These are phyloP conservation scores for Lycopodina hypogea DNA, from an alignment of 37 sponge, comb jelly and placozoan species.

Conservation along the genomic window DNA sequence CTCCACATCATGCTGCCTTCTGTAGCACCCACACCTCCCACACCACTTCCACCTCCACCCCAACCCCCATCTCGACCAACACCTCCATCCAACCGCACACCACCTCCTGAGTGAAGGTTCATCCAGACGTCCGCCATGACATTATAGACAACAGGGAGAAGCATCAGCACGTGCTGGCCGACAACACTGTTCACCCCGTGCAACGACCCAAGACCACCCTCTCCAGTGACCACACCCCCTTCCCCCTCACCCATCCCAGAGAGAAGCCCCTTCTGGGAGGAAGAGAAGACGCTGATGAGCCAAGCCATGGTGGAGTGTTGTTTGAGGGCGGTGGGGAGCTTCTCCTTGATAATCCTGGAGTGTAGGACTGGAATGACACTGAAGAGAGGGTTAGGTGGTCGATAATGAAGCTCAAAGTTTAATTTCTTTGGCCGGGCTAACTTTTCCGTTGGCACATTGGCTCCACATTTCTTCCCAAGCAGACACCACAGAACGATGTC, in stretches of 20 bases:
- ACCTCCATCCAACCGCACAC: not conserved
- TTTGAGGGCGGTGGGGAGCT: conserved; percentile 11
- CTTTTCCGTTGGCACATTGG: not conserved
- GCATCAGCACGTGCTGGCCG: conserved; percentile 24
- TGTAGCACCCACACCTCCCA: not conserved
- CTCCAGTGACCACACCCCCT: not conserved
- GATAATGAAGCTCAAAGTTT: conserved; percentile 7
- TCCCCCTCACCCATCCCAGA: not conserved
- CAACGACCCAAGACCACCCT: not conserved
- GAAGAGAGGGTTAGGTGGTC: conserved; percentile 18
- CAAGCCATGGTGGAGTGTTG: conserved; percentile 44
- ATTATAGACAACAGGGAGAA: conserved; percentile 43
- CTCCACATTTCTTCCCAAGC: not conserved
- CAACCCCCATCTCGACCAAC: not conserved
- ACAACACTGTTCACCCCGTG: conserved; percentile 20
- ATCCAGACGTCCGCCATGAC: conserved; percentile 42
- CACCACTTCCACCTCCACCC: not conserved
- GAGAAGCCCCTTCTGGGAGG: not conserved
- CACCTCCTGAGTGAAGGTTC: not conserved
- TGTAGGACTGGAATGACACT: not conserved
- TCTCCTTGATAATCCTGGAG: not conserved
- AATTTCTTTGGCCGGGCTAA: not conserved
- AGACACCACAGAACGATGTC: conserved; percentile 33
- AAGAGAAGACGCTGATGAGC: conserved; percentile 45
- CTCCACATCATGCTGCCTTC: not conserved